Evolutionary conservation across 2,888 invertebrate species (phyloP).

Genomic region (Smittia sp.): DNA sequence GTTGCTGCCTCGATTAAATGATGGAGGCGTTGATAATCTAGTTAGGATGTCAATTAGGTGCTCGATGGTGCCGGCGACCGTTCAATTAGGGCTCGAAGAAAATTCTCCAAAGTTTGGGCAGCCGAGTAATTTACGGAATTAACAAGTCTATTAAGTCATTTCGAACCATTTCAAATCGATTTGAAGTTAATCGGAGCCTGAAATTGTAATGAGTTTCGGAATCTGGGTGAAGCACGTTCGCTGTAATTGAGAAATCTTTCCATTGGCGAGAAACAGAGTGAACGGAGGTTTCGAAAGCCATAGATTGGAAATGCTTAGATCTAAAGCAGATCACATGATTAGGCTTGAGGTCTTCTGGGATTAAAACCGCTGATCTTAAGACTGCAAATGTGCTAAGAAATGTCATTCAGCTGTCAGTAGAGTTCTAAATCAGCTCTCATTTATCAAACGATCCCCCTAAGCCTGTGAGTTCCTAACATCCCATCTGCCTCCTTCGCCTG

Average conservation of each 20-base stretch:
- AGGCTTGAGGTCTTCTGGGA: too few relatives aligned
- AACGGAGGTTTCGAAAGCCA: too few relatives aligned
- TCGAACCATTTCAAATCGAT: slow-evolving; percentile 10
- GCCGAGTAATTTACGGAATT: background rate
- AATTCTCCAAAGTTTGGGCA: background rate
- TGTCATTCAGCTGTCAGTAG: too few relatives aligned
- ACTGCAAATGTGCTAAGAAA: too few relatives aligned
- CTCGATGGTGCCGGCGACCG: background rate
- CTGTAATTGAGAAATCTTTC: background rate
- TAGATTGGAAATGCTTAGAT: too few relatives aligned
- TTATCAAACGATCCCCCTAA: too few relatives aligned
- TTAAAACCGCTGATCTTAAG: too few relatives aligned
- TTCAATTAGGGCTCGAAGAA: background rate
- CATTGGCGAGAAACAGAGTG: background rate
- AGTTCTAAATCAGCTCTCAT: too few relatives aligned
- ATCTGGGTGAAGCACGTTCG: background rate
- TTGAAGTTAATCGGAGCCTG: slow-evolving; percentile 23
- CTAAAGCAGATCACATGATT: too few relatives aligned
- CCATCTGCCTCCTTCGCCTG: too few relatives aligned
- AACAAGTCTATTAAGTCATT: slow-evolving; percentile 8
- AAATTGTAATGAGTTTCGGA: slow-evolving; percentile 21
- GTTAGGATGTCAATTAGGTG: slow-evolving; percentile 33
- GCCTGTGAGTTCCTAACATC: too few relatives aligned
- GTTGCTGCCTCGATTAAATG: slow-evolving; percentile 6
- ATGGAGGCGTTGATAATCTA: slow-evolving; percentile 35